phyloP scores from a whole-genome alignment of 2,113 vertebrate genomes.

The Plecotus auritus region DNA sequence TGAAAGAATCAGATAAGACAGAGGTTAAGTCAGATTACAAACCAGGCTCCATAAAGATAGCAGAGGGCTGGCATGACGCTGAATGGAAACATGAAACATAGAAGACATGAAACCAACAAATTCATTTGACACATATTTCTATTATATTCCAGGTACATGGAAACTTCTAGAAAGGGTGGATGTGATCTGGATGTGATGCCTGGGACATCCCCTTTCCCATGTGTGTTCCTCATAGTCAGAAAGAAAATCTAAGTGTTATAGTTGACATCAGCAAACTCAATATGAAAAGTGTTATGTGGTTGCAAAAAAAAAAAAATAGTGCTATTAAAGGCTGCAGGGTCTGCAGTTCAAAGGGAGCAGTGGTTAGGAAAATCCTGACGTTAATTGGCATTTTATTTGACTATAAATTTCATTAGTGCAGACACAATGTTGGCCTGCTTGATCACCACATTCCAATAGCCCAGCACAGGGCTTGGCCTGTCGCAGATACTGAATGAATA shows the following conservation, averaged over 20 bases:
- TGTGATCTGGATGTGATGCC: neutral
- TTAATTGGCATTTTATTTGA: constrained; percentile 50
- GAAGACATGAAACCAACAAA: neutral
- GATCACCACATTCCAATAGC: neutral
- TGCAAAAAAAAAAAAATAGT: neutral
- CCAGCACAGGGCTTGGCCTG: neutral
- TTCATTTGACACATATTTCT: neutral
- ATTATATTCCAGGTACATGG: neutral
- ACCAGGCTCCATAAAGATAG: neutral
- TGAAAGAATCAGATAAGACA: neutral
- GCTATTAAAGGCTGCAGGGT: neutral
- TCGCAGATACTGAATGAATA: neutral
- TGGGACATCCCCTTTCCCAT: neutral
- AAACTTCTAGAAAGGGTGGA: neutral
- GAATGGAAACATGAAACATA: neutral
- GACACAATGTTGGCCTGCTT: neutral
- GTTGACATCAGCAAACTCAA: neutral
- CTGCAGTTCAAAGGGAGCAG: neutral
- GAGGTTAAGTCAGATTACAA: neutral
- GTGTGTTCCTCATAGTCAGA: neutral
- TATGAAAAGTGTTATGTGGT: neutral
- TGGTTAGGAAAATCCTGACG: constrained; percentile 1
- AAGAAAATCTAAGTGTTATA: neutral
- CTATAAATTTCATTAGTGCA: constrained; percentile 28
- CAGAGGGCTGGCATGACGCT: neutral